phyloP scores from a whole-genome alignment of 1,140 invertebrate genomes.

The Heliconius nattereri region DNA sequence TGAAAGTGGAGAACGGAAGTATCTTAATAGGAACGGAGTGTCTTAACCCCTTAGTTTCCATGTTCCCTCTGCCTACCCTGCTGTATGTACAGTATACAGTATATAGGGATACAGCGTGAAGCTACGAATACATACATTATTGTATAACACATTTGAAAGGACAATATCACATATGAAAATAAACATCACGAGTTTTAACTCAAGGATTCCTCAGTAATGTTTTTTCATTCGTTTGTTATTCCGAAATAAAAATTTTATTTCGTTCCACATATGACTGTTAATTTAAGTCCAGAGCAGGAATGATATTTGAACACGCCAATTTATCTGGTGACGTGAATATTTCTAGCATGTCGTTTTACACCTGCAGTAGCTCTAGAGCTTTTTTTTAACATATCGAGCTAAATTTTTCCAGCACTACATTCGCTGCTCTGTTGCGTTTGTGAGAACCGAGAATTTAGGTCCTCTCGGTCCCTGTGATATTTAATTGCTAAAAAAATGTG shows the following conservation, averaged over 20 bases:
- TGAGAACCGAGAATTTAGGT: too few species aligned
- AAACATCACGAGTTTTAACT: background rate
- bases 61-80: too few species aligned
- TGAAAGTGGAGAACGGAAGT: too few species aligned
- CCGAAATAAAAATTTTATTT: conserved; percentile 41
- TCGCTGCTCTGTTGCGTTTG: conserved; percentile 11
- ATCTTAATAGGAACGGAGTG: too few species aligned
- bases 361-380: conserved; percentile 25
- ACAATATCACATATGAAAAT: background rate
- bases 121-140: background rate
- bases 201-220: background rate
- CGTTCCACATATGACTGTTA: conserved; percentile 33
- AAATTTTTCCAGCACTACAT: conserved; percentile 15
- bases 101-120: too few species aligned
- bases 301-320: conserved; percentile 45
- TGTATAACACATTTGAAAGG: background rate
- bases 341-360: conserved; percentile 30
- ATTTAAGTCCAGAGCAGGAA: conserved; percentile 44
- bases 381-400: conserved; percentile 20
- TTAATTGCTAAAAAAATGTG: conserved; percentile 20
- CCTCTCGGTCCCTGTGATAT: conserved; percentile 15
- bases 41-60: too few species aligned
- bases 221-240: conserved; percentile 32
- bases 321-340: conserved; percentile 40
- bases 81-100: too few species aligned